Conservation (phyloP, 2,113 vertebrate genomes). For the Caretta caretta region DNA sequence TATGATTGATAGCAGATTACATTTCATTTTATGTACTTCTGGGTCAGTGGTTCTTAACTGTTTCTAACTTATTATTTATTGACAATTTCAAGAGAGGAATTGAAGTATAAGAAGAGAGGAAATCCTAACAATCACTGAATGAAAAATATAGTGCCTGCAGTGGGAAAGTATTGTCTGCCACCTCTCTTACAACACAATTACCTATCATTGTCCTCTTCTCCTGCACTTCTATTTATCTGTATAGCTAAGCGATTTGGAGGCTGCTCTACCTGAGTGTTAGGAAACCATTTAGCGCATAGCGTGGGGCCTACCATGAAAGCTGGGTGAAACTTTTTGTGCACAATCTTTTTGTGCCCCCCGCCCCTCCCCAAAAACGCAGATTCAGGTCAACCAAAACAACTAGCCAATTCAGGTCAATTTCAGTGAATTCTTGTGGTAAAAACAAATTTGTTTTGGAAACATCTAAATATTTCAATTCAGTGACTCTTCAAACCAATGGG, state of each 20-base stretch:
- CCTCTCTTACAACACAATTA: background rate
- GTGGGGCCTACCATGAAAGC: background rate
- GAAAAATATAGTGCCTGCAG: background rate
- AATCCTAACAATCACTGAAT: background rate
- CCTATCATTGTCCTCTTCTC: background rate
- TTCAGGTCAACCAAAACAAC: background rate
- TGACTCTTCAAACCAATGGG: background rate
- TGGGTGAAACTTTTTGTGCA: background rate
- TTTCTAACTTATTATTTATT: background rate
- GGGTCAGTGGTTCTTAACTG: background rate
- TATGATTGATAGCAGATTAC: background rate
- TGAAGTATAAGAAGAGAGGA: background rate
- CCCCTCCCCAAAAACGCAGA: background rate
- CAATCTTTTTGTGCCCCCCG: no score
- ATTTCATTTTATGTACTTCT: background rate
- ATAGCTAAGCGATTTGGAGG: background rate
- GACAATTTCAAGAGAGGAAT: background rate
- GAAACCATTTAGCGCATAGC: background rate
- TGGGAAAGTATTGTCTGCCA: background rate
- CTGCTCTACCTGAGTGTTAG: background rate
- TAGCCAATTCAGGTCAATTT: background rate
- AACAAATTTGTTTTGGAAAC: background rate
- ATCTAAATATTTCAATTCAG: background rate
- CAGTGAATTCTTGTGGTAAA: background rate
- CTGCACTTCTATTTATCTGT: background rate